Evolutionary conservation across 2,888 invertebrate genomes (phyloP), one percentile per base, ranked within the genome.

Genomic region (Ectemnius continuus): DNA sequence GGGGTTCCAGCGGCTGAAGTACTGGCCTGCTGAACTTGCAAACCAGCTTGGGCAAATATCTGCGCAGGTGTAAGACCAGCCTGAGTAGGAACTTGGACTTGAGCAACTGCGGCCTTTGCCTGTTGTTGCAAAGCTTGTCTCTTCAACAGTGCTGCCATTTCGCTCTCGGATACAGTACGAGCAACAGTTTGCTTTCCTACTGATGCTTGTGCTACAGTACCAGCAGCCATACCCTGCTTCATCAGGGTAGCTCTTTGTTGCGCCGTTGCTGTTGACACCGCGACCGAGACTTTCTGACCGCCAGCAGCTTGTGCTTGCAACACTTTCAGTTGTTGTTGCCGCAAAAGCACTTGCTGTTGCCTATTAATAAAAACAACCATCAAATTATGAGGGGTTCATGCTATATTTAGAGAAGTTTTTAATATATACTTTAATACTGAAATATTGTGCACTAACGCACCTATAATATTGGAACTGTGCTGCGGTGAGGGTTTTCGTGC

Each of bases 401-500:
- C 4, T 8, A 36, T 36, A 11, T 11, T 36, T 8, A 8, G 6
- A 36, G 1, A 36, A 36, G 36, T 36, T 36, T 36, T 36, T 8
- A 36, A 8, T 36, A 36, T 36, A 8, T 36, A 36, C 2, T 2
- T 8, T 36, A 36, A 36, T 36, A 36, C 28, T 2, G 20, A 20
- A 1, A 20, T 20, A 20, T 20, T 20, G 1, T 20, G 20, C 20
- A 2, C 20, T 36, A 36, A 1, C 2, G 28, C 3, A 52, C 52
- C 52, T 92, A 81, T 94, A 94, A 84, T 94, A 92, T 84, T 94
- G 93, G 67, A 94, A 83, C 79, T 94, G 94, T 0, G 93, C 92
- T 2, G 91, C 92, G 23, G 92, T 92, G 23, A 93, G 87, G 4
- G 92, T 91, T 86, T 93, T 93, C 57, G 91, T 92, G 68, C 93